A percentile compares a stretch with the other conserved stretches of the same genome.
Evolutionary conservation across 2,797 vertebrate species (phyloP).

Genomic region (Remorina albescens): DNA sequence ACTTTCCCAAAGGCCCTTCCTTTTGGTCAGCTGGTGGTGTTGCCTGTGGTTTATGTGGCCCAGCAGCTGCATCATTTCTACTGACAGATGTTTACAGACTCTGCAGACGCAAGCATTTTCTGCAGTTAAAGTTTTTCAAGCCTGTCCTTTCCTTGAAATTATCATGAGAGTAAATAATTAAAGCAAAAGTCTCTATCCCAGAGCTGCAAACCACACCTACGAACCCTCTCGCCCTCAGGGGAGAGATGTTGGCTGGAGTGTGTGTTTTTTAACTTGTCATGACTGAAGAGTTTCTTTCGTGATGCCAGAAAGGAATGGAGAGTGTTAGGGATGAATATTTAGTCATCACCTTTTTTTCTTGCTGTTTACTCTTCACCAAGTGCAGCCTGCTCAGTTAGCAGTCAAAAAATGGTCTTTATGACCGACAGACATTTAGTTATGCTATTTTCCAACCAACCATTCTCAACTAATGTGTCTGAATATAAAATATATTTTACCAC

Average conservation of each 20-base stretch:
- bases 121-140: constrained; percentile 13
- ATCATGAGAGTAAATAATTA: not conserved
- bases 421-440: constrained; percentile 1
- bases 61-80: constrained; percentile 43
- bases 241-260: constrained; percentile 55
- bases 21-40: constrained; percentile 59
- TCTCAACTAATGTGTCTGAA: constrained; percentile 6
- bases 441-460: constrained; percentile 8
- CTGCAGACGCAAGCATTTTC: constrained; percentile 48
- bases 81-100: constrained; percentile 51
- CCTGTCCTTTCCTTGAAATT: constrained; percentile 7
- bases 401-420: constrained; percentile 43
- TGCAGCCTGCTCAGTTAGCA: constrained; percentile 39
- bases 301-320: constrained; percentile 54
- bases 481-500: constrained; percentile 11
- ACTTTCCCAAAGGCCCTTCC: constrained; percentile 47
- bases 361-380: constrained; percentile 46
- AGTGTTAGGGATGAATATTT: constrained; percentile 44
- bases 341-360: constrained; percentile 54
- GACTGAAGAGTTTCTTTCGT: constrained; percentile 76
- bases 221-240: constrained; percentile 39
- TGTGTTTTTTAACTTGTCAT: constrained; percentile 66
- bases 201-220: constrained; percentile 59
- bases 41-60: constrained; percentile 56
- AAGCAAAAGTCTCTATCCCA: not conserved